Percentiles rank a stretch among this genome's conserved stretches.
phyloP scores from a whole-genome alignment of 1,140 invertebrate genomes.

The Saccostrea echinata region DNA sequence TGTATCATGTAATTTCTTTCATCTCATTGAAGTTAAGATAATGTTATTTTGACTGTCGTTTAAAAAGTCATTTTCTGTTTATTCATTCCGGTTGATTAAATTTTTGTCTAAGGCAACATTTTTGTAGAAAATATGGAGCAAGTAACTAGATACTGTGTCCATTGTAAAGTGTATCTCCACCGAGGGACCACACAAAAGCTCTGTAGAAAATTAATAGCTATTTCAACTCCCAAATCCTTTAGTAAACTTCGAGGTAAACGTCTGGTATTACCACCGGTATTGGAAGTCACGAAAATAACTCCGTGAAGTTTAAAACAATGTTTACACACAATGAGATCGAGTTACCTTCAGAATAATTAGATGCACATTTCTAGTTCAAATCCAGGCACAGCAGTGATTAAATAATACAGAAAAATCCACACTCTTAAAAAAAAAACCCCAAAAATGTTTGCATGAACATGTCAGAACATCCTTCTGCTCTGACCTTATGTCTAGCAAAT shows the following conservation, averaged over 20 bases:
- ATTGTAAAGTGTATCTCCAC: background rate
- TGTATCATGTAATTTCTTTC: too few species aligned
- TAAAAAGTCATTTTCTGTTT: background rate
- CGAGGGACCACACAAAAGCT: constrained; percentile 16
- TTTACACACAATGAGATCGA: constrained; percentile 21
- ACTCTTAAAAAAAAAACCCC: background rate
- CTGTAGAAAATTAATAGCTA: constrained; percentile 22
- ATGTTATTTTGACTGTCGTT: background rate
- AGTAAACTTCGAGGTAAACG: constrained; percentile 5
- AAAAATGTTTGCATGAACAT: background rate
- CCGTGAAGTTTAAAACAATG: constrained; percentile 26
- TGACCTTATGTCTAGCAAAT: background rate
- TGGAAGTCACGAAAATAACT: constrained; percentile 33
- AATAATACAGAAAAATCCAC: background rate
- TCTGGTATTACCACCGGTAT: background rate
- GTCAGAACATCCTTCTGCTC: background rate
- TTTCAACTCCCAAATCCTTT: constrained; percentile 32
- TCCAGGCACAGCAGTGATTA: background rate
- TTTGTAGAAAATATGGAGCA: constrained; percentile 19
- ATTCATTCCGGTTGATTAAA: background rate
- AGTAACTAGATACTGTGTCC: constrained; percentile 8
- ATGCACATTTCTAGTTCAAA: constrained; percentile 24
- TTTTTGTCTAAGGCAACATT: constrained; percentile 6
- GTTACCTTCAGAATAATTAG: constrained; percentile 1
- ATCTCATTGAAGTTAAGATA: background rate